Conservation (phyloP, 2,113 vertebrate genomes). For the Xyliphius kryptos region DNA sequence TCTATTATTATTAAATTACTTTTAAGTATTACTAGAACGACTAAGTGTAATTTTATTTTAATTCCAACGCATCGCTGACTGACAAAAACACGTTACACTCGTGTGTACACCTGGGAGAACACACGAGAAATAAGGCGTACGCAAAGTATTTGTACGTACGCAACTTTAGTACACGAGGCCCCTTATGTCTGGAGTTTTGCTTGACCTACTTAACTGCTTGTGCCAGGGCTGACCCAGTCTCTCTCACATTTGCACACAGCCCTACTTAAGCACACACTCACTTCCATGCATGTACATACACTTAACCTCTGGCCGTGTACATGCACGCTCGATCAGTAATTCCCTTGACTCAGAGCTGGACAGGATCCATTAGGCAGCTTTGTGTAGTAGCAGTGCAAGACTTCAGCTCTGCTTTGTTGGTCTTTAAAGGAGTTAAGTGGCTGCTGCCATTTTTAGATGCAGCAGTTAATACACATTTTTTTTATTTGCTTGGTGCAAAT, state of each 20-base stretch:
- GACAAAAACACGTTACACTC: no score
- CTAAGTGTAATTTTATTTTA: no score
- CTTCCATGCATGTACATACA: neutral
- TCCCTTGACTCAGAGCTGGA: slow-evolving; percentile 5
- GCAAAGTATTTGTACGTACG: no score
- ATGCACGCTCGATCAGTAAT: no score
- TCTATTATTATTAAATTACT: no score
- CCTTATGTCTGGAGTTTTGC: slow-evolving; percentile 44
- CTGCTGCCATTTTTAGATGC: slow-evolving; percentile 2
- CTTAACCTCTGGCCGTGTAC: no score
- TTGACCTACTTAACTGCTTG: slow-evolving; percentile 57
- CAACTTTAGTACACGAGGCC: no score
- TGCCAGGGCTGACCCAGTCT: slow-evolving; percentile 36
- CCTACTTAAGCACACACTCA: slow-evolving; percentile 14
- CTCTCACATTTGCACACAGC: slow-evolving; percentile 14
- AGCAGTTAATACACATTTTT: neutral
- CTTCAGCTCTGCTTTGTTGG: slow-evolving; percentile 1
- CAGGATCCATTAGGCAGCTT: slow-evolving; percentile 2
- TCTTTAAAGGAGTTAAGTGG: slow-evolving; percentile 12
- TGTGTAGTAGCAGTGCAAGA: slow-evolving; percentile 1
- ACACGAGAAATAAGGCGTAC: no score
- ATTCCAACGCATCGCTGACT: no score
- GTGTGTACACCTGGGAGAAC: no score
- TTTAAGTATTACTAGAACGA: no score
- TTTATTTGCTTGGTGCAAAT: no score